A percentile compares a stretch with the other conserved stretches of the same genome.
These are phyloP conservation scores for Drosophila anomalata DNA, from an alignment of 2,888 invertebrate species.

Conservation along the genomic window DNA sequence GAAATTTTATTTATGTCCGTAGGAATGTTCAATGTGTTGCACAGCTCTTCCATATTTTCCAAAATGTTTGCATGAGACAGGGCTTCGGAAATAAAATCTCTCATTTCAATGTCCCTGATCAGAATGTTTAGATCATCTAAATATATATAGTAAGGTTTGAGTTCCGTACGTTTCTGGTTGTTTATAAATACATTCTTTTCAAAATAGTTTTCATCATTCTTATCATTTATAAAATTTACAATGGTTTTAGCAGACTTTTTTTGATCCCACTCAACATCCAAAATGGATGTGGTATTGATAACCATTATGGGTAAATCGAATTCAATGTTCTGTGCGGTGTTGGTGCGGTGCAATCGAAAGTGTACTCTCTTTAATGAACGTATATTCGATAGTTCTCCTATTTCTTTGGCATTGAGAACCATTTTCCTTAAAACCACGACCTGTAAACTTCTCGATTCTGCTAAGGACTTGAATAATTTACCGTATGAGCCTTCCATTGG, in stretches of 20 bases:
- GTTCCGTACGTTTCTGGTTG: background rate
- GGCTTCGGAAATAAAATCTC: background rate
- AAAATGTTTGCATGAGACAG: background rate
- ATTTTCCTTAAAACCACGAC: background rate
- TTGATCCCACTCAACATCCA: background rate
- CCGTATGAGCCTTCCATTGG: background rate
- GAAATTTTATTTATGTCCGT: background rate
- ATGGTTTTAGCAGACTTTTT: background rate
- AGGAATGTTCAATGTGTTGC: background rate
- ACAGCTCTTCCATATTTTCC: background rate
- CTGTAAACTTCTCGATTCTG: background rate
- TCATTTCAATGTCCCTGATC: too few relatives aligned
- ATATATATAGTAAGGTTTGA: too few relatives aligned
- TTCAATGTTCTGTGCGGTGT: background rate
- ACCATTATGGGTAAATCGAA: background rate
- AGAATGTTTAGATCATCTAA: too few relatives aligned
- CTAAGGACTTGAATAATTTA: slow-evolving; percentile 1
- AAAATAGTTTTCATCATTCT: background rate
- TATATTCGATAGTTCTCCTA: background rate
- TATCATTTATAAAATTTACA: background rate
- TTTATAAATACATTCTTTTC: background rate
- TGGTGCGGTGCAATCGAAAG: background rate
- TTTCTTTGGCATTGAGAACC: background rate
- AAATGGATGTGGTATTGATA: background rate
- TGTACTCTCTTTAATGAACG: background rate